These are phyloP conservation scores for Allophyes oxyacanthae DNA, from an alignment of 2,888 invertebrate genomes.

Conservation along the genomic window DNA sequence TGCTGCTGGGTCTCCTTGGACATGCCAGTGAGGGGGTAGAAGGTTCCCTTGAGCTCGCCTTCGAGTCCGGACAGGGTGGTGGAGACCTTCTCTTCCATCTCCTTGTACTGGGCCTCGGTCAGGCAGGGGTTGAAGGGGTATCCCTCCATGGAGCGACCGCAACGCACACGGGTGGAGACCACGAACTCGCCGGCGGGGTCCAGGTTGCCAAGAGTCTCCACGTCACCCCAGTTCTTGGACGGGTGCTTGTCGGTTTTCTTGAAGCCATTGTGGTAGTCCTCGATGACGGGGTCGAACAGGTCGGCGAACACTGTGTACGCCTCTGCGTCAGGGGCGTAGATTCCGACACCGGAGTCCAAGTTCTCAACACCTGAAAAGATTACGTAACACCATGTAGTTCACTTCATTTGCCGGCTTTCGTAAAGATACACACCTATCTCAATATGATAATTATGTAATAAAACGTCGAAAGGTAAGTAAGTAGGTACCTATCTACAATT, in stretches of 20 bases:
- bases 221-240: conserved; percentile 97
- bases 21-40: conserved; percentile 98
- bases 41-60: conserved; percentile 97
- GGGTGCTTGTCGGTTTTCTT: conserved; percentile 98
- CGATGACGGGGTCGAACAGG: conserved; percentile 99
- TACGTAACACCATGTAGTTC: conserved; percentile 38
- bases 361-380: conserved; percentile 95
- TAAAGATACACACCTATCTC: background rate
- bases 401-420: background rate
- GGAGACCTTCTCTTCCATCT: conserved; percentile 98
- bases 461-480: background rate
- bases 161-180: conserved; percentile 98
- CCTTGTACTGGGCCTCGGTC: conserved; percentile 98
- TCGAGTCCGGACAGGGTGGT: conserved; percentile 94
- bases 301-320: conserved; percentile 97
- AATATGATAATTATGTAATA: background rate
- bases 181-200: conserved; percentile 97
- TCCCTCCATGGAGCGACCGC: conserved; percentile 98
- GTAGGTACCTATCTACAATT: background rate
- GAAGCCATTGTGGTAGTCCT: conserved; percentile 99
- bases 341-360: conserved; percentile 98
- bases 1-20: conserved; percentile 98
- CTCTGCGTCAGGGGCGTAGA: conserved; percentile 99
- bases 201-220: conserved; percentile 96
- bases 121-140: conserved; percentile 99